A percentile compares a stretch with the other conserved stretches of the same genome.
These are phyloP conservation scores for Malacoraja senta DNA, from an alignment of 2,797 vertebrate species.

Conservation along the genomic window DNA sequence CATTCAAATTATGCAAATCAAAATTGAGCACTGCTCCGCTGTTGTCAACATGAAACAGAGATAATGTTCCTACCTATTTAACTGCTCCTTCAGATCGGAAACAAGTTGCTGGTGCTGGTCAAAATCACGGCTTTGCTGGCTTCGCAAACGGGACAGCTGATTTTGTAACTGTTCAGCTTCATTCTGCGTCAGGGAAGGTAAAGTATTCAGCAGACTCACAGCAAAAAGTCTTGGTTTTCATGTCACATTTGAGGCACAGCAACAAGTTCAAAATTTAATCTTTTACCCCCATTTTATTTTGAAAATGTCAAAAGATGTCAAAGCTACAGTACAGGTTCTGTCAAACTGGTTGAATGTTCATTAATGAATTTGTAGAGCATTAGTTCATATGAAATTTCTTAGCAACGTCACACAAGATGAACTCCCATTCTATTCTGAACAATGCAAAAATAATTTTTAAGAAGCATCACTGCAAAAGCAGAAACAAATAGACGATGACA, in stretches of 20 bases:
- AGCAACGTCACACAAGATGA: background rate
- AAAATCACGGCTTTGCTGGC: slow-evolving; percentile 67
- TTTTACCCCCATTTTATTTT: background rate
- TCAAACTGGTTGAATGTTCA: background rate
- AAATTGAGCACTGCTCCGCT: background rate
- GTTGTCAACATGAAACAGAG: background rate
- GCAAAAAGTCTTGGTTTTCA: background rate
- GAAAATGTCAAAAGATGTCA: too few relatives aligned
- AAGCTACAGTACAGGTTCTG: background rate
- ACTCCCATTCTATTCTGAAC: background rate
- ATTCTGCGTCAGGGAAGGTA: slow-evolving; percentile 54
- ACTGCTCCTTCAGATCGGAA: slow-evolving; percentile 70
- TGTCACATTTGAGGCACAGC: background rate
- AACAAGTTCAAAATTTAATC: background rate
- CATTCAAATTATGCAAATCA: background rate
- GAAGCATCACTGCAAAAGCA: background rate
- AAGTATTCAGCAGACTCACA: too few relatives aligned
- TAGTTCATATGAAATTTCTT: background rate
- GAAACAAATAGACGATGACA: background rate
- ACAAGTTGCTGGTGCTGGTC: slow-evolving; percentile 76
- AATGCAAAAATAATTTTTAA: background rate
- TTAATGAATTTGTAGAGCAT: background rate
- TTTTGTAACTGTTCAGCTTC: slow-evolving; percentile 74
- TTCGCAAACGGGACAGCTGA: slow-evolving; percentile 63
- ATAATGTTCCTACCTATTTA: slow-evolving; percentile 64